Percentiles rank a stretch among this genome's conserved stretches.
Conservation (phyloP, 2,797 vertebrate genomes). For the Capromys pilorides region DNA sequence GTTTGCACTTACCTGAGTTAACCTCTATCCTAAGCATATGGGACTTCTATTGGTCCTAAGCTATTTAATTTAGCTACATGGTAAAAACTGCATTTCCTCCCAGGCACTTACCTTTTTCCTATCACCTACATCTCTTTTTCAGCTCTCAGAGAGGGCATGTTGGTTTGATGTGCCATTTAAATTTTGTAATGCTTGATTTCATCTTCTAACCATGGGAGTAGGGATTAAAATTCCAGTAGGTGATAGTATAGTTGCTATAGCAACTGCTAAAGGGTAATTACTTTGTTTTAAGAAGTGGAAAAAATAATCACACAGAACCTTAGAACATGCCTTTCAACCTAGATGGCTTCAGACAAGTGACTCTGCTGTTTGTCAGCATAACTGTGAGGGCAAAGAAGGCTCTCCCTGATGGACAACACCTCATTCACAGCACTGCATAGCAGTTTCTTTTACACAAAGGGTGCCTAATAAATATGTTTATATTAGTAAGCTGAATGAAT, state of each 20-base stretch:
- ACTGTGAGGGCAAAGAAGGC: constrained; percentile 29
- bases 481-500: constrained; percentile 27
- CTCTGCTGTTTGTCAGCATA: constrained; percentile 39
- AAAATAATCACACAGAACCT: constrained; percentile 53
- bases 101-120: constrained; percentile 31
- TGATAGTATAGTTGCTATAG: constrained; percentile 56
- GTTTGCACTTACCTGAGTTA: not conserved
- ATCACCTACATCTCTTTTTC: constrained; percentile 30
- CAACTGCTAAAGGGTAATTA: constrained; percentile 67
- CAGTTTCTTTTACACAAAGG: not conserved
- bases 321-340: constrained; percentile 41
- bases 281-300: constrained; percentile 58
- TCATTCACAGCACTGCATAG: not conserved
- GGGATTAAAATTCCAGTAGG: constrained; percentile 18
- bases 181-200: constrained; percentile 59
- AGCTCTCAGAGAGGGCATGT: constrained; percentile 8
- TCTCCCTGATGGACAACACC: not conserved
- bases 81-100: constrained; percentile 33
- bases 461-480: not conserved
- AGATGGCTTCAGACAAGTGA: constrained; percentile 51
- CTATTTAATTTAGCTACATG: not conserved
- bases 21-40: not conserved
- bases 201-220: constrained; percentile 30
- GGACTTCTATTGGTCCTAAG: not conserved
- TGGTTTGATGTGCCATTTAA: constrained; percentile 43